Percentiles rank a stretch among this genome's conserved stretches.
Conservation (phyloP, 1,140 invertebrate species). For the Drosophila funebris region DNA sequence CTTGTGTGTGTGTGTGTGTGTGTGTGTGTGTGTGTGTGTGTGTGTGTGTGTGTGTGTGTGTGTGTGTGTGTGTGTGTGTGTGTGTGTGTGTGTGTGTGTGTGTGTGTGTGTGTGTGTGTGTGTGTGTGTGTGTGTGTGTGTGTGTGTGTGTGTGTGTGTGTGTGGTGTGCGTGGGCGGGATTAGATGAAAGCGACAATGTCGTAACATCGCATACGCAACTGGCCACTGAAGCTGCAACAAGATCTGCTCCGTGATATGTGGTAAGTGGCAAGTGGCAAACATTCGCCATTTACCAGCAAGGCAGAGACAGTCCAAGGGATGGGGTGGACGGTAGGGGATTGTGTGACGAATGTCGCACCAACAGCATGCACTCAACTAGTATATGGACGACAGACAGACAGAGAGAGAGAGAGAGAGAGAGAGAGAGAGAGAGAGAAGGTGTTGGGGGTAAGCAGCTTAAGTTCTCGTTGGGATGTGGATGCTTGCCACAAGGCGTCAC, state of each 20-base stretch:
- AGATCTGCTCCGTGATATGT: neutral
- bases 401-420: neutral
- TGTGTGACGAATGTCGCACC: constrained; percentile 25
- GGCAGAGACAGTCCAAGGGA: neutral
- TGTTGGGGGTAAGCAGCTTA: constrained; percentile 24
- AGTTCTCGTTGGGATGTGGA: neutral
- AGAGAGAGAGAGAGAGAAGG: neutral
- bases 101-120: neutral
- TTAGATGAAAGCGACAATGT: neutral
- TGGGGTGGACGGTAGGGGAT: neutral
- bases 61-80: neutral
- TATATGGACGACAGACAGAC: constrained; percentile 34
- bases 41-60: neutral
- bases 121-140: neutral
- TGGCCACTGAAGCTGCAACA: neutral
- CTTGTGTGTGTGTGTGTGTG: neutral
- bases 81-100: neutral
- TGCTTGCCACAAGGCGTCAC: constrained; percentile 6
- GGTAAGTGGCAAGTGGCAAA: neutral
- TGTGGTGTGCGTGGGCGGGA: neutral
- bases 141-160: neutral
- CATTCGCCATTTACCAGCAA: neutral
- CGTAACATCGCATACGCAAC: neutral
- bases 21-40: no score
- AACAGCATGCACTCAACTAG: constrained; percentile 12